Base-by-base conservation (phyloP, 1,140 invertebrate species). In the Nasonia longicornis region DNA sequence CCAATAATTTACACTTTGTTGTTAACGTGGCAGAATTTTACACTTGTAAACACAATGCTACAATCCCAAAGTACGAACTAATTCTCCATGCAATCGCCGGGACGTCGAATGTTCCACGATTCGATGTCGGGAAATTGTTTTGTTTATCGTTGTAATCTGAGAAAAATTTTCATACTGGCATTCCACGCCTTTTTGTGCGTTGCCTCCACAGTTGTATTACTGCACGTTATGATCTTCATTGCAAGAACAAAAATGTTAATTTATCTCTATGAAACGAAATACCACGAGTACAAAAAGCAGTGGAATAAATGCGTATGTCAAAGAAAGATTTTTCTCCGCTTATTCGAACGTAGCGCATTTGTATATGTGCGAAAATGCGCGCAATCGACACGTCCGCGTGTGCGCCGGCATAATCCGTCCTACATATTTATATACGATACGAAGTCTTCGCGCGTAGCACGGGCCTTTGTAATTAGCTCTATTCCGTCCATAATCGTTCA, bases 401-500 rank as follows among this genome's bases (percentile, higher is more conserved):
- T n/a, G 64, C 22, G 16, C 66, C 16, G 48, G 48, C 22, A 63
- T 22, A 78, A 73, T 74, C 80, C 80, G 76, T 82, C 80, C 76
- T 82, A 52, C 20, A 64, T 67, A 82, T 82, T 63, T 31, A 69
- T 31, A 69, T 69, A 58, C 42, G 63, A 73, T 74, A 73, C 10
- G 38, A 82, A 64, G 80, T 74, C 58, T 77, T 77, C 66, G 75
- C 26, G 75, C 52, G 12, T 48, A 45, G 48, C 69, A 73, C 38
- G 35, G 29, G 48, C 35, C 58, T 78, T 63, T 82, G 70, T 82
- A 82, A 82, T 77, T 82, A 82, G 70, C 11, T 78, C 69, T 67
- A 82, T 79, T 82, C 81, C 81, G 81, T 82, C 81, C 81, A 82
- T 75, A 58, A 77, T 71, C 74, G 31, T 67, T 31, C 45, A 38